Evolutionary conservation across 2,797 vertebrate genomes (phyloP), one percentile per base, ranked within the genome.

Genomic region (Intellagama lesueurii): DNA sequence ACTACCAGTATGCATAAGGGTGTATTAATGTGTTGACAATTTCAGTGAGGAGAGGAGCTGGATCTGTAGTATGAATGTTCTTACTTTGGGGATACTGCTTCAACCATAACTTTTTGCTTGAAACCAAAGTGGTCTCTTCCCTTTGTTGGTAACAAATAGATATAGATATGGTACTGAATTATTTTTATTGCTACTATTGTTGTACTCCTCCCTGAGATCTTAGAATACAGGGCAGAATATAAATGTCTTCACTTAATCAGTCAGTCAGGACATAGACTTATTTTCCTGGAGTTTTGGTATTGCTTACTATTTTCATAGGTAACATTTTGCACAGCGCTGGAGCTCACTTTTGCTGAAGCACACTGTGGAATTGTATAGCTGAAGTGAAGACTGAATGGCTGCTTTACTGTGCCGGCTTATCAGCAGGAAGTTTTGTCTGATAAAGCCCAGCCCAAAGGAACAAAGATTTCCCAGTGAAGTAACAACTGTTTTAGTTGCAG

Each of bases 401-500:
- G 88, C n/a, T n/a, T 40, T 56, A 17, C 0, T 49, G 11, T 52
- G n/a, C 4, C 1, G 26, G 11, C 32, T 90, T 83, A 14, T 52
- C 26, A 85, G 26, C 87, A 68, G n/a, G 0, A 28, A 76, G 60
- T 1, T 60, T 47, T 47, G 9, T 87, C 72, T 79, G 26, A 89
- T 80, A n/a, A 17, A 11, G 5, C 86, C 6, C 49, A 24, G 47
- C 60, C 56, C 76, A 78, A 1, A 4, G 44, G 4, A 9, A 44
- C 16, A 85, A 93, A 91, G 1, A 81, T 75, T 79, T 90, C 68
- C 47, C 32, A 80, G 82, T 47, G 84, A 89, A 92, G 11, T 69
- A 88, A 60, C 7, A 32, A n/a, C 26, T 64, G 28, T 79, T 35
- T 35, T 1, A 7, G 60, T 64, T 1, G 47, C 7, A 26, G 14